Evolutionary conservation across 2,888 invertebrate genomes (phyloP), one percentile per base, ranked within the genome.

Genomic region (Ophonus ardosiacus): DNA sequence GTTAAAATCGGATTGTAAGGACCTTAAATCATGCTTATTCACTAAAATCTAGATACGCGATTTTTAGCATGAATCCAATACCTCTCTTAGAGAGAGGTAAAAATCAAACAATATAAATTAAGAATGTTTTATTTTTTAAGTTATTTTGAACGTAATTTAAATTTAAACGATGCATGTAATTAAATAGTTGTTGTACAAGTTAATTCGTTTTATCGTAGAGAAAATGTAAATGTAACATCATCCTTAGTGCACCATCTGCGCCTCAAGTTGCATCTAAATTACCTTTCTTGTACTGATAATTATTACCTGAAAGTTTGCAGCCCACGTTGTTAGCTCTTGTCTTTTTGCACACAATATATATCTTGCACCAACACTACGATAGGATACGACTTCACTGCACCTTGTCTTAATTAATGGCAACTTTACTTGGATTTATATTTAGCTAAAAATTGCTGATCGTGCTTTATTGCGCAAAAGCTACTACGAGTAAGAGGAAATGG

Each of bases 221-320:
- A 10, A 51, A 51, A 51, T 13, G 43, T 51, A 51, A 51, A 68
- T 68, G 68, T 7, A 51, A 81, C 81, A 68, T 24, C 81, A 68
- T 24, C 51, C 51, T 51, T 1, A 13, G 43, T 13, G 15, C 51
- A 21, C 81, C 63, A 81, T 81, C 65, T 81, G 65, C 18, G 81
- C 51, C 81, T 81, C 68, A 65, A 81, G 81, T 81, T 81, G 68
- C 81, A 81, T 65, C 65, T 68, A 81, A 81, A 81, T 81, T 81
- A 81, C 51, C 51, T 51, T 81, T 56, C 63, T 65, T 51, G 51
- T 56, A 51, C 65, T 63, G 65, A 81, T 81, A 65, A 81, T 81
- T 81, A 81, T 65, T 81, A 81, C 81, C 65, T 68, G 68, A 68
- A 81, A 74, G 59, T 80, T 80, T 80, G 61, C 31, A 78, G 31